Evolutionary conservation across 2,888 invertebrate genomes (phyloP), one percentile per base, ranked within the genome.

Genomic region (Apamea epomidion): DNA sequence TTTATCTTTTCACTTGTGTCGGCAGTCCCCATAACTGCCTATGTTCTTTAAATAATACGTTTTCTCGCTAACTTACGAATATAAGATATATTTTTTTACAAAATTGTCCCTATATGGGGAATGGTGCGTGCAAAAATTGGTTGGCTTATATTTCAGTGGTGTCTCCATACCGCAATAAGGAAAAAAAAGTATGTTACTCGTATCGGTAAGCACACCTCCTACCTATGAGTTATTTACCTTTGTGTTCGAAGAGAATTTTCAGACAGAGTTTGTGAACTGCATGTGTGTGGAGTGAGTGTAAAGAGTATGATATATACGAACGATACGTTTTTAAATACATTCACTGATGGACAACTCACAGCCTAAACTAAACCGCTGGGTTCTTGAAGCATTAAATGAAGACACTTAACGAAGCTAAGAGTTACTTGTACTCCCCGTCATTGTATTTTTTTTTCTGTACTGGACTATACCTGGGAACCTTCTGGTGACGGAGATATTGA

Each of bases 41-140:
- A 8, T 64, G 32, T 10, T 25, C 80, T 29, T 80, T 25, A 58
- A 80, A 71, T 37, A 65, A 65, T n/a, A 58, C 12, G 21, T 32
- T 65, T 29, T 48, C 21, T 54, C 10, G 4, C 18, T 14, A 69
- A 48, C 51, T 42, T 74, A 32, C 6, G 29, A 37, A 82, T 18
- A 37, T 54, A 54, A 65, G 37, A n/a, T 69, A 37, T 48, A 4
- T 74, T 82, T 82, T 42, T 86, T 81, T 51, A 72, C 37, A 78
- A 83, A 58, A 58, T 64, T 48, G 72, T 58, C 18, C 60, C 58
- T 21, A 48, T 42, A 58, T 70, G 74, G 65, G 74, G 78, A 85
- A 84, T 86, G 83, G 78, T 70, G 78, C 69, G 83, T 78, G 58
- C 62, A 76, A 75, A 83, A 76, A 83, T 85, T 83, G 77, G 54